Evolutionary conservation across 2,113 vertebrate genomes (phyloP).

Genomic region (Corythaeola cristata): DNA sequence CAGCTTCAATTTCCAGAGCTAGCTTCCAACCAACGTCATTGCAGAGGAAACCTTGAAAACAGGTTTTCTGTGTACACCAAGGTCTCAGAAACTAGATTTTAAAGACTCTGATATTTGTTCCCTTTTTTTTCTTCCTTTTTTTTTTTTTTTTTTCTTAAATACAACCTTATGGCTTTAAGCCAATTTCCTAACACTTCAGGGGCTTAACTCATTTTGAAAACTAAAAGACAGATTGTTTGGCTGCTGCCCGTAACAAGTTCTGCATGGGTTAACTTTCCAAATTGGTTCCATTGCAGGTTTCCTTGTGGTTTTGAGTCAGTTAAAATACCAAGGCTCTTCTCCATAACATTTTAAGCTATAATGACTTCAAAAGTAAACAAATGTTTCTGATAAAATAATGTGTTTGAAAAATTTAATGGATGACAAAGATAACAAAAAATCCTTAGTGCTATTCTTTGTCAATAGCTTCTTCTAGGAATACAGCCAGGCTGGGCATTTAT

Average conservation of each 20-base stretch:
- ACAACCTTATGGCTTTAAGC: not conserved
- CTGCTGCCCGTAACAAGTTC: not conserved
- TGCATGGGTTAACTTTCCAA: not conserved
- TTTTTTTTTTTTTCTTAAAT: not conserved
- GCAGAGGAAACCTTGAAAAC: not conserved
- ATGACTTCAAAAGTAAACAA: constrained; percentile 22
- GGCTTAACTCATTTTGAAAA: not conserved
- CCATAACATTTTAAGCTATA: not conserved
- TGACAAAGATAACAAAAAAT: constrained; percentile 19
- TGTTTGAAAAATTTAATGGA: not conserved
- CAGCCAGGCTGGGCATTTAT: constrained; percentile 5
- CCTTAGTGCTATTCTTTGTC: constrained; percentile 15
- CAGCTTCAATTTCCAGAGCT: not conserved
- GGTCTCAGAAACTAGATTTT: not conserved
- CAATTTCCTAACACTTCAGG: not conserved
- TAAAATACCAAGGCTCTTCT: constrained; percentile 11
- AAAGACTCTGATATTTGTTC: not conserved
- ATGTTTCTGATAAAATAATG: constrained; percentile 7
- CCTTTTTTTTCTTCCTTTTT: not conserved
- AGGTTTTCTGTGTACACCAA: not conserved
- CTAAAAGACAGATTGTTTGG: not conserved
- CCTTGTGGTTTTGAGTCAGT: not conserved
- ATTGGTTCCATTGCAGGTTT: not conserved
- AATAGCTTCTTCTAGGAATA: constrained; percentile 6
- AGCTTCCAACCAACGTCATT: not conserved